A percentile compares a stretch with the other conserved stretches of the same genome.
These are phyloP conservation scores for Melopsittacus undulatus DNA, from an alignment of 2,797 vertebrate genomes.

Conservation along the genomic window DNA sequence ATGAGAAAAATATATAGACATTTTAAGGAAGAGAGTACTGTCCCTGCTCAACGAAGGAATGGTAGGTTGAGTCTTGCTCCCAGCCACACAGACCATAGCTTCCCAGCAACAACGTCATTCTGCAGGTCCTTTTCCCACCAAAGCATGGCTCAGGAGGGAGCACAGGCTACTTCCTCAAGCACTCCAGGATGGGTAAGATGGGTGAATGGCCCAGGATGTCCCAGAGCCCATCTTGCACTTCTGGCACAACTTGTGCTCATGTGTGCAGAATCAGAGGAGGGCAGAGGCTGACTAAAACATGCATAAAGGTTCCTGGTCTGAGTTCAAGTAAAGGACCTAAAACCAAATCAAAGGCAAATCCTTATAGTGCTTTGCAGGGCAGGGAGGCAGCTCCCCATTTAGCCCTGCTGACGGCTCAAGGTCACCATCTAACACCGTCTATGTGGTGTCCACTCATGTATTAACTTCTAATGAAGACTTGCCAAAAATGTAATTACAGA, in stretches of 20 bases:
- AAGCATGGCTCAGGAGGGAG: neutral
- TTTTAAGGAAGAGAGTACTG: neutral
- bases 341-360: neutral
- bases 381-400: neutral
- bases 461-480: neutral
- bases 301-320: neutral
- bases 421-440: neutral
- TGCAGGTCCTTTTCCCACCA: neutral
- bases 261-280: rapidly evolving
- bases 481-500: neutral
- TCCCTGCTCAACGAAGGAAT: neutral
- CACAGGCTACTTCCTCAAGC: neutral
- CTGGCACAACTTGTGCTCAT: rapidly evolving
- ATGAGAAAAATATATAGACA: rapidly evolving
- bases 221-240: neutral
- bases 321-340: neutral
- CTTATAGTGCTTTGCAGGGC: neutral
- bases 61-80: rapidly evolving
- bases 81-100: neutral
- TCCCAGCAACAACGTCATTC: rapidly evolving
- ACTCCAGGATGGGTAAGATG: neutral
- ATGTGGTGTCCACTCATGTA: neutral
- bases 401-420: neutral
- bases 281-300: neutral
- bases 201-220: neutral